These are phyloP conservation scores for Papilio helenus DNA, from an alignment of 1,140 invertebrate genomes.

Conservation along the genomic window DNA sequence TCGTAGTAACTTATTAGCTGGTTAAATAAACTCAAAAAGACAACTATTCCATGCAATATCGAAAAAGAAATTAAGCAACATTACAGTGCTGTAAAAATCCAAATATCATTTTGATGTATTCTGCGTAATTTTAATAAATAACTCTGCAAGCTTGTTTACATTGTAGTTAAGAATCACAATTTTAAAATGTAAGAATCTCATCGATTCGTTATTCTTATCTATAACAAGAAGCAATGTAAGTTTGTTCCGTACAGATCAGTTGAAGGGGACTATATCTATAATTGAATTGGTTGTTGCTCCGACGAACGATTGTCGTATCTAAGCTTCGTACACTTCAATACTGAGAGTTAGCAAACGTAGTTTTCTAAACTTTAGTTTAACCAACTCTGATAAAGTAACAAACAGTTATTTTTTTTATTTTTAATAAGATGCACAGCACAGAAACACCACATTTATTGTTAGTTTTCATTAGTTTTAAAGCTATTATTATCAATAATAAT, in stretches of 20 bases:
- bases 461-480: too few relatives aligned
- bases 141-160: not conserved
- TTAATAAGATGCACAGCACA: not conserved
- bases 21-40: too few relatives aligned
- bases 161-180: not conserved
- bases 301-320: not conserved
- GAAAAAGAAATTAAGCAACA: too few relatives aligned
- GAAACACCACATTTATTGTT: too few relatives aligned
- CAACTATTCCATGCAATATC: too few relatives aligned
- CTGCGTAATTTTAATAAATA: too few relatives aligned
- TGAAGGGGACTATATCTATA: conserved; percentile 6
- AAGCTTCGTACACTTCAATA: not conserved
- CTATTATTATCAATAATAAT: too few relatives aligned
- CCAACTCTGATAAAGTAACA: not conserved
- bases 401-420: not conserved
- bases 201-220: not conserved
- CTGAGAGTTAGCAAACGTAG: not conserved
- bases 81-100: too few relatives aligned
- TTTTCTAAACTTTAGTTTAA: not conserved
- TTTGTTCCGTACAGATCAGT: conserved; percentile 1
- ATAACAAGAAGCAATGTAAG: conserved; percentile 3
- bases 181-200: not conserved
- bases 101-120: too few relatives aligned
- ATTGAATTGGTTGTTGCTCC: conserved; percentile 15
- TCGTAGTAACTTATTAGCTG: too few relatives aligned